Percentiles rank a stretch among this genome's conserved stretches.
Conservation (phyloP, 2,888 invertebrate genomes). For the Busseola fusca region DNA sequence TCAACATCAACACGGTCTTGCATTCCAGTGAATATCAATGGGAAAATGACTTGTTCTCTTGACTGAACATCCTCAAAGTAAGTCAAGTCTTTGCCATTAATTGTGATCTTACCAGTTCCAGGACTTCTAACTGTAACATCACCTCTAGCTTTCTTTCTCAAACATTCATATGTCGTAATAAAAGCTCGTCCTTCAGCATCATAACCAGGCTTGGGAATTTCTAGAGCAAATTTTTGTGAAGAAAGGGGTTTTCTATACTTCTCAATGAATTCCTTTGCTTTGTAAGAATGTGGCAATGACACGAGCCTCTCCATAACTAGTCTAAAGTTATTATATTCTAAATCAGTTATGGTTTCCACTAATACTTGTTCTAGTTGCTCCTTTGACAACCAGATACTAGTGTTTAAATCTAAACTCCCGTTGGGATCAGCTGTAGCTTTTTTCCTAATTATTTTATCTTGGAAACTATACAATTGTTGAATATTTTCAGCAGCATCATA, state of each 20-base stretch:
- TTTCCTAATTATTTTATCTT: slow-evolving; percentile 91
- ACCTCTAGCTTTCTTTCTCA: slow-evolving; percentile 92
- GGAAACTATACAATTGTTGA: slow-evolving; percentile 90
- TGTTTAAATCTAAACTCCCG: slow-evolving; percentile 82
- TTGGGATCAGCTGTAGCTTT: slow-evolving; percentile 90
- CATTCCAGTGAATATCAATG: slow-evolving; percentile 94
- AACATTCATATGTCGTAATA: slow-evolving; percentile 92
- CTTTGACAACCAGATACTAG: slow-evolving; percentile 90
- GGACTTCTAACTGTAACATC: slow-evolving; percentile 94
- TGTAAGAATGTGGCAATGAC: slow-evolving; percentile 92
- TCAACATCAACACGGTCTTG: slow-evolving; percentile 94
- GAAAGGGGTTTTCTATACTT: slow-evolving; percentile 90
- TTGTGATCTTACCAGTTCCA: slow-evolving; percentile 94
- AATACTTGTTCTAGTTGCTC: slow-evolving; percentile 90
- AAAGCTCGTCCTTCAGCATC: slow-evolving; percentile 92
- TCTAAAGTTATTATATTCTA: slow-evolving; percentile 92
- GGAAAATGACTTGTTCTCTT: slow-evolving; percentile 96
- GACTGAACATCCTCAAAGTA: slow-evolving; percentile 93
- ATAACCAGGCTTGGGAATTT: slow-evolving; percentile 91
- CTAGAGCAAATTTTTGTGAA: slow-evolving; percentile 88
- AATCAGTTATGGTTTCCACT: slow-evolving; percentile 91
- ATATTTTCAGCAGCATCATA: slow-evolving; percentile 93
- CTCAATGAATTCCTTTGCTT: slow-evolving; percentile 92
- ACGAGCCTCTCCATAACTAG: slow-evolving; percentile 92
- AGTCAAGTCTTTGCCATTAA: slow-evolving; percentile 94